Percentiles rank a stretch among this genome's conserved stretches.
Conservation (phyloP, 1,140 invertebrate genomes). For the Brachionus rubens region DNA sequence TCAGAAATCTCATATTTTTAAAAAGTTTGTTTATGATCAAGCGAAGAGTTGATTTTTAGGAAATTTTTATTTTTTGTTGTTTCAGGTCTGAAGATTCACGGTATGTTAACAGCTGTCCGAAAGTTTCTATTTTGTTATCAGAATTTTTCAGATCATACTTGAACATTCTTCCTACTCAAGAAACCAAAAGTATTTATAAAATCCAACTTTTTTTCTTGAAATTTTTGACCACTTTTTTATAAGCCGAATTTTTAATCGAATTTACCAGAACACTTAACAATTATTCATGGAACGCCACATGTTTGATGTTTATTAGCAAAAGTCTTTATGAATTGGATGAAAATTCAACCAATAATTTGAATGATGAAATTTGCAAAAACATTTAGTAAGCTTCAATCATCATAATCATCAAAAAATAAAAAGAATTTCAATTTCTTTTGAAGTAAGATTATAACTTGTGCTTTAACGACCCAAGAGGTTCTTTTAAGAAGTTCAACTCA, state of each 20-base stretch:
- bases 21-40: background rate
- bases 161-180: background rate
- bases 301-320: constrained; percentile 33
- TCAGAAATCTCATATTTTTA: constrained; percentile 30
- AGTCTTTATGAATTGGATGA: constrained; percentile 1
- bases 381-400: background rate
- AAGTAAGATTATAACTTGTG: constrained; percentile 30
- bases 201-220: background rate
- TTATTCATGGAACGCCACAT: constrained; percentile 26
- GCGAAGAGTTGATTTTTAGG: background rate
- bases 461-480: constrained; percentile 34
- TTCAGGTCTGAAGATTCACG: constrained; percentile 19
- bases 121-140: constrained; percentile 9
- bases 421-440: background rate
- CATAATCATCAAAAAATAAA: background rate
- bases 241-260: constrained; percentile 8
- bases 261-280: background rate
- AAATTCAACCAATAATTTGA: background rate
- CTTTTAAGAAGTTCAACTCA: constrained; percentile 38
- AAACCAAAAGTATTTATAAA: background rate
- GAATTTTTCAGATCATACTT: background rate
- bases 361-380: constrained; percentile 13
- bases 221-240: background rate
- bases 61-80: background rate
- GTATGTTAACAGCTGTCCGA: constrained; percentile 10